These are phyloP conservation scores for Drosophila auraria DNA, from an alignment of 1,140 invertebrate genomes.

Conservation along the genomic window DNA sequence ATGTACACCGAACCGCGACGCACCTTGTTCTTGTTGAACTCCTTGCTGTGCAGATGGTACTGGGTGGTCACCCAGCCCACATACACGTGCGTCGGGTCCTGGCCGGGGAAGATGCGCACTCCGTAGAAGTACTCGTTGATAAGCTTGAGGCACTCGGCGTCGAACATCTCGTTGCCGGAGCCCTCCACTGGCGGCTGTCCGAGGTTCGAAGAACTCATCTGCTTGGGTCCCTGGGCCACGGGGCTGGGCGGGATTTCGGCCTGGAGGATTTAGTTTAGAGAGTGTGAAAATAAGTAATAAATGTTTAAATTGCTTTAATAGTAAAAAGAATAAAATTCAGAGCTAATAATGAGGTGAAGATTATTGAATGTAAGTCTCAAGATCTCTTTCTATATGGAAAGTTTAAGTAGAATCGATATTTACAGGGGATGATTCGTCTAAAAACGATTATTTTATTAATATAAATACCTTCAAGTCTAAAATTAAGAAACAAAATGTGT, in stretches of 20 bases:
- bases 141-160: conserved; percentile 94
- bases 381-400: neutral
- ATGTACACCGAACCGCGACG: conserved; percentile 94
- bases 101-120: conserved; percentile 96
- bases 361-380: neutral
- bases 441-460: neutral
- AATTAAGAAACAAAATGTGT: neutral
- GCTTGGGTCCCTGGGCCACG: conserved; percentile 90
- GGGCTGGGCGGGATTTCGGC: conserved; percentile 76
- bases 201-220: conserved; percentile 89
- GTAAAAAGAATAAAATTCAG: too few relatives aligned
- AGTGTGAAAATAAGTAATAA: neutral
- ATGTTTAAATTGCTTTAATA: neutral
- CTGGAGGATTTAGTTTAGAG: conserved; percentile 85
- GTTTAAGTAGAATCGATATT: neutral
- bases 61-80: conserved; percentile 99
- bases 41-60: conserved; percentile 95
- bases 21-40: conserved; percentile 95
- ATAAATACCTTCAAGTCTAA: conserved; percentile 11
- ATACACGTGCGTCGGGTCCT: conserved; percentile 98
- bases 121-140: conserved; percentile 99
- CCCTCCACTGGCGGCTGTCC: conserved; percentile 89
- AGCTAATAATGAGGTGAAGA: neutral
- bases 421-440: neutral
- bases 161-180: conserved; percentile 93